A percentile compares a stretch with the other conserved stretches of the same genome.
phyloP scores from a whole-genome alignment of 2,888 invertebrate genomes.

The Ichneumoninae sp. region DNA sequence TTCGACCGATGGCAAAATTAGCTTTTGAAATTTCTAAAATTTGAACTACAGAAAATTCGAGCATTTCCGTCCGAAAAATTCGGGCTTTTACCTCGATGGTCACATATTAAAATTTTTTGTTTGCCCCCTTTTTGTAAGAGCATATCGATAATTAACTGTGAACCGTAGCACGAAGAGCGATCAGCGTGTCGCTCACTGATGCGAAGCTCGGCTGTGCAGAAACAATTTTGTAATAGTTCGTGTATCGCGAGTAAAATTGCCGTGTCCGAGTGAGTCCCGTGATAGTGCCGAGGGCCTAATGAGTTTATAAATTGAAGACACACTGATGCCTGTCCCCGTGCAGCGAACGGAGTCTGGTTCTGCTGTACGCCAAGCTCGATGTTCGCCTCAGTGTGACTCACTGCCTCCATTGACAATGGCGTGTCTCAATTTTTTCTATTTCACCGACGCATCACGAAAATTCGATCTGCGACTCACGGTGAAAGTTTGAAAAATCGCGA shows the following conservation, averaged over 20 bases:
- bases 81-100: neutral
- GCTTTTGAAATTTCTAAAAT: neutral
- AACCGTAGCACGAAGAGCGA: constrained; percentile 46
- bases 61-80: neutral
- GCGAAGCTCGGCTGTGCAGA: constrained; percentile 59
- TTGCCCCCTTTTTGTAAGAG: neutral
- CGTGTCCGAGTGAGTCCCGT: constrained; percentile 68
- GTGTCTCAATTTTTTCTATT: constrained; percentile 57
- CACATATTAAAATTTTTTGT: neutral
- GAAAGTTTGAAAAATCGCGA: constrained; percentile 2
- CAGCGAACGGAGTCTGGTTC: constrained; percentile 59
- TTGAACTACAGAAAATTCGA: neutral
- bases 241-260: constrained; percentile 69
- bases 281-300: constrained; percentile 77
- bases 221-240: constrained; percentile 66
- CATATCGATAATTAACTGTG: constrained; percentile 36
- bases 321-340: constrained; percentile 70
- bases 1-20: neutral
- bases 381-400: constrained; percentile 69
- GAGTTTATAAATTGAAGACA: constrained; percentile 81
- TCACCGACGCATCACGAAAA: constrained; percentile 10
- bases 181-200: constrained; percentile 63
- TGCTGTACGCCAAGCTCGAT: constrained; percentile 55
- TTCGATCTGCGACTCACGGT: neutral
- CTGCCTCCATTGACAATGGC: constrained; percentile 72